Evolutionary conservation across 1,140 invertebrate species (phyloP), one percentile per base, ranked within the genome.

Genomic region (Cataglyphis hispanica): DNA sequence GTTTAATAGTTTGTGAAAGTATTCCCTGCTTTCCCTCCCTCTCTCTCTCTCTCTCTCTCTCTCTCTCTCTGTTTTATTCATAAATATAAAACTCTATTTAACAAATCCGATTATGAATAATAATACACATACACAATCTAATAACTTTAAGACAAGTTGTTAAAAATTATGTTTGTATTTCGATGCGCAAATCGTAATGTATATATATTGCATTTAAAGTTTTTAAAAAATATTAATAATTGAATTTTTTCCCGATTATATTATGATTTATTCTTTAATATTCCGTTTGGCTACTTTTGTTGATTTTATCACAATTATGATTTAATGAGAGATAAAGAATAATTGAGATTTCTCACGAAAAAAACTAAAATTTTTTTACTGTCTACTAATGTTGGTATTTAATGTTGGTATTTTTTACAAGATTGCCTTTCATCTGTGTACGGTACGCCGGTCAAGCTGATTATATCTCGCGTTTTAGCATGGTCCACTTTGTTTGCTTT

Each of bases 1-100:
- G 46, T 74, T 86, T 81, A 86, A 86, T 81, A 63, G 61, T 61
- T 63, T 76, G 5, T 37, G 53, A 37, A 22, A 56, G 25, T 19
- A 46, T 43, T 67, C 8, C 8, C 13, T 46, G 2, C 13, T 11
- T 13, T 4, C 0, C 46, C 43, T 46, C 43, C 4, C 11, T 43
- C n/a, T 11, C 3, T 25, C 13, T 25, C 16, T 70, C 25, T 25
- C 19, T 7, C 19, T 16, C n/a, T 27, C n/a, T 10, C 2, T 22
- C 16, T 25, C 4, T 40, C 8, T 27, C 11, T 40, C 63, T 8
- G 53, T 53, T 56, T 10, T 37, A 37, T 40, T 19, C 19, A 13
- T n/a, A 50, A 66, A 81, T 10, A 56, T 43, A 1, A 80, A 69
- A 10, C 22, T n/a, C 2, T 10, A 63, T 46, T n/a, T 63, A 37